Base-by-base conservation (phyloP, 2,797 vertebrate genomes). In the Mormyrus proboscirostris region DNA sequence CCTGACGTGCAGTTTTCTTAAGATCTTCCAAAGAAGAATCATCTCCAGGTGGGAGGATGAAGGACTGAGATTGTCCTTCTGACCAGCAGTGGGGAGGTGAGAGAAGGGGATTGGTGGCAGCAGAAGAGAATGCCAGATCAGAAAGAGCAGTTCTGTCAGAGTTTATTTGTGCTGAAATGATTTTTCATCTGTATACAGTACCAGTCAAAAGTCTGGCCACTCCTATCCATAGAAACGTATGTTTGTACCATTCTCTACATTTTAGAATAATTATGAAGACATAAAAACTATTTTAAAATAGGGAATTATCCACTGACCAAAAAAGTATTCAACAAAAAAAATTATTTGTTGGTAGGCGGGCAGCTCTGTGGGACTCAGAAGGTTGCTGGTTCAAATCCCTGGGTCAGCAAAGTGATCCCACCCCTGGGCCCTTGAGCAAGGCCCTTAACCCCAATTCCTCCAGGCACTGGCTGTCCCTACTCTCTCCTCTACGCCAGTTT, bases 61-160 rank as follows among this genome's bases (percentile, higher is more conserved):
- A 98, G 0, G 98, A 99, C 93, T 97, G 96, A 1, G 98, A 98
- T 57, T 98, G 98, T 93, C 97, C 97, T 92, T 98, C 98, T 99
- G 96, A 44, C 6, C 44, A 88, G 65, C 69, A 29, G 25, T 22
- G 7, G 59, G 49, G 4, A 4, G 57, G 10, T 47, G 29, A 62
- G 14, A 16, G 47, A 59, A 8, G 16, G 47, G 29, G 49, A 2
- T 51, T n/a, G 82, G n/a, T 84, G 12, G 2, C 3, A 6, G 47
- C 25, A 53, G 22, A 29, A 19, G 38, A 41, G 25, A n/a, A 57
- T 4, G 51, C 0, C 50, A 55, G 49, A 38, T 87, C 25, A 87
- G 50, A 87, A 38, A 38, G 2, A 55, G 6, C 19, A 84, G 7
- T 7, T 47, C n/a, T 47, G 16, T 19, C 82, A 47, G 14, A 50